Evolutionary conservation across 2,797 vertebrate genomes (phyloP).

Genomic region (Sorex maritimensis): DNA sequence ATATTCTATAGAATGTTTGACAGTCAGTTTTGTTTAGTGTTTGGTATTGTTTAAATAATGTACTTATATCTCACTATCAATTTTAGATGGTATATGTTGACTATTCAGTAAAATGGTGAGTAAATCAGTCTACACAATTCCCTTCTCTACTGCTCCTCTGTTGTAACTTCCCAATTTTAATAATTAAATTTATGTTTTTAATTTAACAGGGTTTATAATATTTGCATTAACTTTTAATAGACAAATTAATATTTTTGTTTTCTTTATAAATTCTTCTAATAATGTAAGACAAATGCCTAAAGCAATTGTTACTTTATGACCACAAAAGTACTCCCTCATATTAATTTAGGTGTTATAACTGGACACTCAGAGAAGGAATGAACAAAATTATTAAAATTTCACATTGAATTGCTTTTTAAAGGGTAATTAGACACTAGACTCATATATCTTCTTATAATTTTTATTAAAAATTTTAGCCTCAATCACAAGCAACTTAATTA

Average conservation of each 20-base stretch:
- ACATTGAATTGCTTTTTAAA: background rate
- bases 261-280: slow-evolving; percentile 35
- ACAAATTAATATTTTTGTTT: slow-evolving; percentile 7
- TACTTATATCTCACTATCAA: background rate
- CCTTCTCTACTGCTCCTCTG: background rate
- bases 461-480: background rate
- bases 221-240: background rate
- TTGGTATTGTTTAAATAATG: background rate
- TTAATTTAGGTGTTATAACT: slow-evolving; percentile 8
- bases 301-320: background rate
- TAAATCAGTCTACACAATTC: background rate
- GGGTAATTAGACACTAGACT: background rate
- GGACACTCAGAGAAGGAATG: background rate
- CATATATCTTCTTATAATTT: background rate
- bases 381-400: slow-evolving; percentile 32
- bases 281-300: background rate
- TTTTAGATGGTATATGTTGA: background rate
- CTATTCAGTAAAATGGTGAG: background rate
- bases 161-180: background rate
- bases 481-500: background rate
- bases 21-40: background rate
- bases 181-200: background rate
- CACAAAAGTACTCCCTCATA: slow-evolving; percentile 11
- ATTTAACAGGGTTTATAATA: background rate
- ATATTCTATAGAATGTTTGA: slow-evolving; percentile 4